These are phyloP conservation scores for Apodemia mormo DNA, from an alignment of 2,888 invertebrate species.

Conservation along the genomic window DNA sequence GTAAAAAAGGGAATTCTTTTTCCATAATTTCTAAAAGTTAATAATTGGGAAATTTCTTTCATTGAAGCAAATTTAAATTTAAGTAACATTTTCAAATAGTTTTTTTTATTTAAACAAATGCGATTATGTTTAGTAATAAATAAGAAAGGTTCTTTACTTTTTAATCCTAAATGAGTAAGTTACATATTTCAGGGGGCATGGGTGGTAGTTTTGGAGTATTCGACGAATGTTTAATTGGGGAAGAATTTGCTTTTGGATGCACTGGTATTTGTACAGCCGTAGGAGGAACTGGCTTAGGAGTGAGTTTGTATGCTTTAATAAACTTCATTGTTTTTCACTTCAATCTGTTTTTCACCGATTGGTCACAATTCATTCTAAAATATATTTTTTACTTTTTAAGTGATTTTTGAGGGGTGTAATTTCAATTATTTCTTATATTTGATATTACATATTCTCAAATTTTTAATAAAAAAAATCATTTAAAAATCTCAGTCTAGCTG, in stretches of 20 bases:
- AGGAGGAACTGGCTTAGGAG: conserved; percentile 41
- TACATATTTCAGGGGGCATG: conserved; percentile 67
- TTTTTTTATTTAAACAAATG: too few relatives aligned
- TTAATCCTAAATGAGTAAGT: conserved; percentile 3
- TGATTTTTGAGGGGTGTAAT: too few relatives aligned
- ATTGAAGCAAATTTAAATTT: too few relatives aligned
- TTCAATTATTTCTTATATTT: too few relatives aligned
- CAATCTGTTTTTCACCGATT: neutral
- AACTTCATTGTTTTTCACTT: neutral
- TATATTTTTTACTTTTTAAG: too few relatives aligned
- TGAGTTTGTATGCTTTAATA: conserved; percentile 29
- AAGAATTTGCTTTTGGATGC: conserved; percentile 85
- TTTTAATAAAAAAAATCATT: too few relatives aligned
- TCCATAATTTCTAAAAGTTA: too few relatives aligned
- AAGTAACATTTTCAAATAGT: too few relatives aligned
- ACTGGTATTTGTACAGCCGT: conserved; percentile 75
- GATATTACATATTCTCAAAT: too few relatives aligned
- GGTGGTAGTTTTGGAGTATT: conserved; percentile 72
- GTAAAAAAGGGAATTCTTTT: too few relatives aligned
- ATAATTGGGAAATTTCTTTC: too few relatives aligned
- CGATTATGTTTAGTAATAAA: too few relatives aligned
- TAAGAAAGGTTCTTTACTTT: neutral
- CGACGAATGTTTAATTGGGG: conserved; percentile 80
- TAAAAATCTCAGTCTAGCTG: conserved; percentile 40
- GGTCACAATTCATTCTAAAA: neutral